These are phyloP conservation scores for Osmoderma eremita DNA, from an alignment of 2,888 invertebrate genomes.

Conservation along the genomic window DNA sequence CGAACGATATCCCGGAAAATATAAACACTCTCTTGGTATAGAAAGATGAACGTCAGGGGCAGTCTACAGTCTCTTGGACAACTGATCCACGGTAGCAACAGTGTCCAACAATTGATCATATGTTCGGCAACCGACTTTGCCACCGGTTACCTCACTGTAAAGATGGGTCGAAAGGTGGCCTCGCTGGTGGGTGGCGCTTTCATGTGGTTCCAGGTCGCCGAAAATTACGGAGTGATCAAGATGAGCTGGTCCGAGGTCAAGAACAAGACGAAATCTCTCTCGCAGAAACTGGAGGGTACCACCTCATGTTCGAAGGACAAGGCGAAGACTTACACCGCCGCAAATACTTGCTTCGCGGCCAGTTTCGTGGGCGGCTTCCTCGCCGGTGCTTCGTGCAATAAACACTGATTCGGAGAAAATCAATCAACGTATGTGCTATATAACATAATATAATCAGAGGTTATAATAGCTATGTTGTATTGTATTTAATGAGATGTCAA, in stretches of 20 bases:
- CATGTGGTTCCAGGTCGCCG: constrained; percentile 83
- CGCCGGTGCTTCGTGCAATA: constrained; percentile 30
- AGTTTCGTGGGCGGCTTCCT: constrained; percentile 42
- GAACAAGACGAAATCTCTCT: constrained; percentile 78
- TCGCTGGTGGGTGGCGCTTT: constrained; percentile 86
- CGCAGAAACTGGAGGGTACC: constrained; percentile 79
- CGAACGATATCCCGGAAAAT: too few species aligned
- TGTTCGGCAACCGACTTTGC: constrained; percentile 51
- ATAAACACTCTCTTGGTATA: too few species aligned
- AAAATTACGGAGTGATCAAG: constrained; percentile 85
- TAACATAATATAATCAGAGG: background rate
- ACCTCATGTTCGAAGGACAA: constrained; percentile 64
- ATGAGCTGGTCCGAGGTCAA: constrained; percentile 87
- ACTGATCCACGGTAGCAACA: constrained; percentile 23
- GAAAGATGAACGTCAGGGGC: constrained; percentile 39
- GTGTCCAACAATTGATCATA: constrained; percentile 30
- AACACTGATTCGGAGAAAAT: constrained; percentile 15
- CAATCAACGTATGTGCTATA: background rate
- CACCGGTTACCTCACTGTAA: constrained; percentile 82
- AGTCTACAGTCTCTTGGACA: constrained; percentile 22
- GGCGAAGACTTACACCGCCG: constrained; percentile 20
- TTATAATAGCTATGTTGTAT: too few species aligned
- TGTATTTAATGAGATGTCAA: too few species aligned
- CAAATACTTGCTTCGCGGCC: constrained; percentile 38
- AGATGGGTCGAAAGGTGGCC: constrained; percentile 87